Percentiles rank a stretch among this genome's conserved stretches.
phyloP scores from a whole-genome alignment of 23 tunicate genomes.

The Ascidia mentula region DNA sequence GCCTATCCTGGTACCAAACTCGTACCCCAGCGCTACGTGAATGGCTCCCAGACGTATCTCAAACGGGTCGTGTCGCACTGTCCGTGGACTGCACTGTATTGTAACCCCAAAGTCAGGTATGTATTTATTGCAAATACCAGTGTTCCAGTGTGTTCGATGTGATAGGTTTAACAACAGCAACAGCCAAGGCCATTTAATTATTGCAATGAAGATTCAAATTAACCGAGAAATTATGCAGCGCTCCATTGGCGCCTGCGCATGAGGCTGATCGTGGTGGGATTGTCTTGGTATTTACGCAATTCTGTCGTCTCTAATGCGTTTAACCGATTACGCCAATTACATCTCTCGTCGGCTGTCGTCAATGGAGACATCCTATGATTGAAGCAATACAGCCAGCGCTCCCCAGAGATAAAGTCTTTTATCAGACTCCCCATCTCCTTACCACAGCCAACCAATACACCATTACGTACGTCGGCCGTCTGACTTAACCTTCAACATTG shows the following conservation, averaged over 20 bases:
- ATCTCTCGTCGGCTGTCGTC: not conserved
- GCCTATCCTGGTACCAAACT: constrained; percentile 40
- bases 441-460: no score
- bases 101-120: constrained; percentile 82
- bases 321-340: not conserved
- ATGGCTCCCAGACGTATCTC: constrained; percentile 86
- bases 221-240: no score
- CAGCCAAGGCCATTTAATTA: no score
- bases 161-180: no score
- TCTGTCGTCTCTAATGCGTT: not conserved
- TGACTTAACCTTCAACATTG: not conserved
- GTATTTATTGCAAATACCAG: not conserved
- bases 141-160: no score
- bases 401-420: not conserved
- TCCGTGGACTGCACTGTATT: constrained; percentile 76
- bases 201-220: no score
- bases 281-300: no score
- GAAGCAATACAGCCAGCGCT: not conserved
- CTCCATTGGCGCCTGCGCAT: no score
- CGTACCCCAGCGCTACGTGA: constrained; percentile 55
- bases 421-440: not conserved
- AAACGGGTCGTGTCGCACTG: constrained; percentile 68
- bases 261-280: no score
- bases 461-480: not conserved
- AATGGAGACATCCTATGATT: not conserved